Percentiles rank a stretch among this genome's conserved stretches.
These are phyloP conservation scores for Anthopleura sola DNA, from an alignment of 64 coral and sea anemone species.

Conservation along the genomic window DNA sequence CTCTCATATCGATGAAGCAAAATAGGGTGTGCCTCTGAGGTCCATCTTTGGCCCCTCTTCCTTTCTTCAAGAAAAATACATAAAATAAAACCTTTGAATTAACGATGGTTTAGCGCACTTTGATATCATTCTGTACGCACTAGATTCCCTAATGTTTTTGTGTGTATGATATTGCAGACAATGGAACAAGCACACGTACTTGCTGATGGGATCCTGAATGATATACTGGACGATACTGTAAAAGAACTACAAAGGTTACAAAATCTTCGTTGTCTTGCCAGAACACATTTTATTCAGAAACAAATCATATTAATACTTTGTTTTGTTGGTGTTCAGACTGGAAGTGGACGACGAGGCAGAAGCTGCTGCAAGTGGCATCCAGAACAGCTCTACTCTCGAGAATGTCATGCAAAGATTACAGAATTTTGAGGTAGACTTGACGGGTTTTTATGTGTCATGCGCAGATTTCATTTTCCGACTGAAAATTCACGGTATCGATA, in stretches of 20 bases:
- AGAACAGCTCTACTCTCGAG: conserved; percentile 59
- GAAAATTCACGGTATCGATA: no score
- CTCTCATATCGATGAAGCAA: no score
- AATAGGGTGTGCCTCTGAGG: no score
- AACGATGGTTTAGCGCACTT: no score
- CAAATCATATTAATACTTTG: neutral
- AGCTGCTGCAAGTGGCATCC: conserved; percentile 13
- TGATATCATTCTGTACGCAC: no score
- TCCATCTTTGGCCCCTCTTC: no score
- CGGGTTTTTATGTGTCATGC: no score
- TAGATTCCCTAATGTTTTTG: neutral
- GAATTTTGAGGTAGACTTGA: conserved; percentile 46
- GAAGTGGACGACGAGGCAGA: conserved; percentile 43
- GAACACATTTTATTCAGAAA: neutral
- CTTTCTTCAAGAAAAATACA: no score
- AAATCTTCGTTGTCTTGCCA: neutral
- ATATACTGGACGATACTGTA: conserved; percentile 64
- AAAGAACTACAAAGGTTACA: conserved; percentile 55
- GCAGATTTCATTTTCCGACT: no score
- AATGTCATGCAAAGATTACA: conserved; percentile 63
- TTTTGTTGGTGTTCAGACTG: conserved; percentile 20
- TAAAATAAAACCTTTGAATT: no score
- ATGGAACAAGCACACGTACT: conserved; percentile 60
- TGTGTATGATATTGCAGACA: conserved; percentile 21
- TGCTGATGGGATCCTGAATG: conserved; percentile 64